Evolutionary conservation across 2,888 invertebrate species (phyloP), one percentile per base, ranked within the genome.

Genomic region (Gonocerus acuteangulatus): DNA sequence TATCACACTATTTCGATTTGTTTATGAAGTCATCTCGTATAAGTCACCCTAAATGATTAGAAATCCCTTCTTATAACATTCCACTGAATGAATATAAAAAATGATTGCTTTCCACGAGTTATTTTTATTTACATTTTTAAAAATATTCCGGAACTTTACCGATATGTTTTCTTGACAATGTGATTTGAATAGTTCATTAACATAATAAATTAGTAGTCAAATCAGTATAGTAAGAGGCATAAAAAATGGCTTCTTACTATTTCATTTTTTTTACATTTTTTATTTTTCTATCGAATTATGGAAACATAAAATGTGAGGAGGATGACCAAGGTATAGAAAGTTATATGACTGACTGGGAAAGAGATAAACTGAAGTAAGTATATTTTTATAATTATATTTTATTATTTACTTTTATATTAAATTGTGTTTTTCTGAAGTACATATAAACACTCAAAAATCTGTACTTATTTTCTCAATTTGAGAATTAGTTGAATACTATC

Each of bases 351-450:
- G 60, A 61, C 6, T 77, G 80, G 69, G 86, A 86, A 71, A 78
- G 84, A 66, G 76, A 79, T 60, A 77, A 77, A 66, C 75, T 86
- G 68, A 84, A 83, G 86, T 86, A 76, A 76, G 74, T 60, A 23
- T 15, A 48, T 22, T 44, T 22, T 27, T 56, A 44, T 19, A 21
- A 44, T 51, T 21, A 32, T 27, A 44, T 18, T 51, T 49, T 2
- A 61, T 58, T 44, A 11, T 36, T 15, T 27, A 27, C 4, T 51
- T 16, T 49, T 27, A 27, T 19, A 19, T 18, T 21, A 49, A 23
- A 23, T 22, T 52, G 45, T 39, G 23, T 44, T n/a, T 22, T n/a
- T 32, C n/a, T 49, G 19, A 54, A 45, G 48, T 18, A 39, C 21
- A 56, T 13, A 19, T 2, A 2, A 23, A n/a, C n/a, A n/a, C n/a